A percentile compares a stretch with the other conserved stretches of the same genome.
These are phyloP conservation scores for Drosophila affinis DNA, from an alignment of 2,888 invertebrate species.

Conservation along the genomic window DNA sequence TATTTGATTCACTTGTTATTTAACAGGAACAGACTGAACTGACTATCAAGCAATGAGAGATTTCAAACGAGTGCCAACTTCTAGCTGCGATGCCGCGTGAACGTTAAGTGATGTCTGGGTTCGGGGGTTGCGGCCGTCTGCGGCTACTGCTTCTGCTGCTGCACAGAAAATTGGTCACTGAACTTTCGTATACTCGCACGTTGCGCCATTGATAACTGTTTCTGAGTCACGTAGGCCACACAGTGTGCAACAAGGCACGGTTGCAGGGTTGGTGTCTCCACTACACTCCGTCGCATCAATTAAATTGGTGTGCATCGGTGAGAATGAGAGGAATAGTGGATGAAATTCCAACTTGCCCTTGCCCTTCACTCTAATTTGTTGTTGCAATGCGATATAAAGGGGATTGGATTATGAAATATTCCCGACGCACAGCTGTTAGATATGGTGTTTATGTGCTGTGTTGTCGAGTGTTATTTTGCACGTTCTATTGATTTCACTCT, in stretches of 20 bases:
- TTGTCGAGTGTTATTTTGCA: neutral
- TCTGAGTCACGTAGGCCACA: slow-evolving; percentile 79
- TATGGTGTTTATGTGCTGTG: neutral
- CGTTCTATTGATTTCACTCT: neutral
- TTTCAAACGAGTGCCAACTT: slow-evolving; percentile 1
- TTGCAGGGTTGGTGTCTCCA: neutral
- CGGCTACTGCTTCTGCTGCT: slow-evolving; percentile 48
- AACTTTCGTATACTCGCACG: slow-evolving; percentile 56
- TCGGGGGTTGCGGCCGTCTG: slow-evolving; percentile 38
- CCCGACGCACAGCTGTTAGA: neutral
- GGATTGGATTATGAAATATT: neutral
- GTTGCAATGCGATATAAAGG: neutral
- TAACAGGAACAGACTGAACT: neutral
- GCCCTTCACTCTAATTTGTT: neutral
- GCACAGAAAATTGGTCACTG: slow-evolving; percentile 68
- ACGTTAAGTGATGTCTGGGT: slow-evolving; percentile 48
- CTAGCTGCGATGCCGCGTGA: neutral
- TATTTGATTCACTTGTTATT: neutral
- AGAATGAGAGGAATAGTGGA: neutral
- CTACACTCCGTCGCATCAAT: slow-evolving; percentile 10
- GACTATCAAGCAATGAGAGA: neutral
- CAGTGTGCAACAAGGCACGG: slow-evolving; percentile 62
- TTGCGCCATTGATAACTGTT: slow-evolving; percentile 76
- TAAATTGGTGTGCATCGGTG: neutral
- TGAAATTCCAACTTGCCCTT: neutral